Base-by-base conservation (phyloP, 2,888 invertebrate genomes). In the Biston stratarius region DNA sequence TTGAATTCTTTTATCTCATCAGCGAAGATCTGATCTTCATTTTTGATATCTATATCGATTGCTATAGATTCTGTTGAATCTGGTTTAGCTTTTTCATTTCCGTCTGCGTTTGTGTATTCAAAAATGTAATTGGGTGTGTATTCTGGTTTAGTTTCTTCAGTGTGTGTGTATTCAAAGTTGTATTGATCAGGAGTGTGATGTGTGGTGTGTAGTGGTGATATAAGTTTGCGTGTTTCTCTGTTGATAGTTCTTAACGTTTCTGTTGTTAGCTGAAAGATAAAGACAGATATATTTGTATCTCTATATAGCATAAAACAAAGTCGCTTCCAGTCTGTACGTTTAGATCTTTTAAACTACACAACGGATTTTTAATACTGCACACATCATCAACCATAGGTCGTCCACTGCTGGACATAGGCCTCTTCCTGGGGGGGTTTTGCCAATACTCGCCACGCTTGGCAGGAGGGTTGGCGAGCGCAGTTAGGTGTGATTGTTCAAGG, bases 191-290 rank as follows among this genome's bases (percentile, higher is more conserved):
- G 60, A 5, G 51, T 8, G 12, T 45, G 15, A 5, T 33, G 52
- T 10, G 38, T 36, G 14, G 38, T 40, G 6, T 15, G 34, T 3
- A 67, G 38, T 1, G 62, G 59, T n/a, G 67, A 56, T 10, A 24
- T 14, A 0, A 68, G 38, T 0, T 45, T 11, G 33, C 60, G 59
- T 10, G 79, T 77, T 5, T 80, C 72, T 0, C 90, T 72, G 52
- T 87, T 80, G 33, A 91, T 86, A 0, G 77, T 69, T 72, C 80
- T 81, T 44, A 92, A 71, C 15, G 78, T 81, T 58, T 83, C 70
- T 12, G 79, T 6, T 44, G 89, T 84, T 15, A 91, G 66, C 92
- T 92, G 84, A 5, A 80, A 87, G 67, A 0, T 47, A 65, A 38
- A 34, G 6, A 56, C 61, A 14, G 52, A 12, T 56, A 9, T 12